Evolutionary conservation across 2,113 vertebrate species (phyloP).

Genomic region (Procavia capensis): DNA sequence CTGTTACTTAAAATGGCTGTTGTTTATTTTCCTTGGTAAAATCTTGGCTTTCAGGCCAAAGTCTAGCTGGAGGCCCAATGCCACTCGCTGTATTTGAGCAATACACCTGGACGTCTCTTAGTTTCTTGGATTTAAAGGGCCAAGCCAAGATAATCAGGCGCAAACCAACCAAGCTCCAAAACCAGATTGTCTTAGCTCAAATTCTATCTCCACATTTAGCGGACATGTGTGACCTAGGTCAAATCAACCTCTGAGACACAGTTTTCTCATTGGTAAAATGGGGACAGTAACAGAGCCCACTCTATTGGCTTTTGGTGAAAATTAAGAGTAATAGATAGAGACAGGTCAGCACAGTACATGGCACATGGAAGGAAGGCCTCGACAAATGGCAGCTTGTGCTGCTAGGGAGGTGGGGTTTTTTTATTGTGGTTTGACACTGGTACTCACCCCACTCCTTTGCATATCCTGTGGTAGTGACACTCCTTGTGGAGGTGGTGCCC

Average conservation of each 20-base stretch:
- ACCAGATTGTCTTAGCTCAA: background rate
- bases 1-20: constrained; percentile 56
- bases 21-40: constrained; percentile 14
- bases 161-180: background rate
- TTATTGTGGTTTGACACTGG: background rate
- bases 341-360: background rate
- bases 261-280: background rate
- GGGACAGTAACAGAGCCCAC: background rate
- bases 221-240: background rate
- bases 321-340: background rate
- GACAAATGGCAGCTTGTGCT: background rate
- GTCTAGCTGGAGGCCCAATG: background rate
- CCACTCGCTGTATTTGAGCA: background rate
- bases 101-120: background rate
- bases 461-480: background rate
- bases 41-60: background rate
- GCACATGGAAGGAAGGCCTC: background rate
- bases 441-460: background rate
- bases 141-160: background rate
- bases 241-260: background rate
- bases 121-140: background rate
- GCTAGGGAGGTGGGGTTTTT: background rate
- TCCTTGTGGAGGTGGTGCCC: background rate
- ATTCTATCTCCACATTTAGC: background rate
- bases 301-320: background rate